A percentile compares a stretch with the other conserved stretches of the same genome.
Conservation (phyloP, 2,888 invertebrate genomes). For the Archips xylosteana region DNA sequence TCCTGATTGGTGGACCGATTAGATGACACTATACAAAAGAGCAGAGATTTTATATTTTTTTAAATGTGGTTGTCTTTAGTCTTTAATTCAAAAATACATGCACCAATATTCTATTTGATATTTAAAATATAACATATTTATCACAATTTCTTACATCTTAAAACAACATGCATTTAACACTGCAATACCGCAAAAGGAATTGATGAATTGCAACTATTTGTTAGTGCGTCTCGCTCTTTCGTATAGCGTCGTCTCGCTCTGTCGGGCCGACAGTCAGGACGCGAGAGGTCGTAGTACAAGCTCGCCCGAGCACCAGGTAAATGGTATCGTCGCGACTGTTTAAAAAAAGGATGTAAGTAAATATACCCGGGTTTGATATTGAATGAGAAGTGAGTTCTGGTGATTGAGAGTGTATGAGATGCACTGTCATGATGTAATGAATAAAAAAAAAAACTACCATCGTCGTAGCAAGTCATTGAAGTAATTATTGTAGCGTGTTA, state of each 20-base stretch:
- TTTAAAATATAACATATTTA: not conserved
- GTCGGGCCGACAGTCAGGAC: constrained; percentile 4
- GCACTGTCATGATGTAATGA: no score
- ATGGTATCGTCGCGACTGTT: constrained; percentile 45
- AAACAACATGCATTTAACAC: not conserved
- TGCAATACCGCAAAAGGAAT: not conserved
- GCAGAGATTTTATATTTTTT: not conserved
- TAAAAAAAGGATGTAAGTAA: constrained; percentile 38
- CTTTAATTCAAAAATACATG: not conserved
- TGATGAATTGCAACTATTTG: no score
- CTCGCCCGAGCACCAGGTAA: constrained; percentile 73
- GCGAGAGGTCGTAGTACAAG: constrained; percentile 25
- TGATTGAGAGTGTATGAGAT: not conserved
- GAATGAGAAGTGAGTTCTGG: not conserved
- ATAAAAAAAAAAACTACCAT: not conserved
- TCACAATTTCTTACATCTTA: not conserved
- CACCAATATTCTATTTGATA: not conserved
- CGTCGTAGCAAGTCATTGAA: no score
- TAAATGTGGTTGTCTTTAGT: no score
- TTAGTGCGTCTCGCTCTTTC: constrained; percentile 4
- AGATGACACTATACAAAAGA: not conserved
- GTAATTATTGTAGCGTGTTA: no score
- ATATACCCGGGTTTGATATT: constrained; percentile 21
- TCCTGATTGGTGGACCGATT: not conserved
- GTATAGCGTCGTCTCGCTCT: constrained; percentile 10